These are phyloP conservation scores for Protosalanx chinensis DNA, from an alignment of 2,797 vertebrate species.

Conservation along the genomic window DNA sequence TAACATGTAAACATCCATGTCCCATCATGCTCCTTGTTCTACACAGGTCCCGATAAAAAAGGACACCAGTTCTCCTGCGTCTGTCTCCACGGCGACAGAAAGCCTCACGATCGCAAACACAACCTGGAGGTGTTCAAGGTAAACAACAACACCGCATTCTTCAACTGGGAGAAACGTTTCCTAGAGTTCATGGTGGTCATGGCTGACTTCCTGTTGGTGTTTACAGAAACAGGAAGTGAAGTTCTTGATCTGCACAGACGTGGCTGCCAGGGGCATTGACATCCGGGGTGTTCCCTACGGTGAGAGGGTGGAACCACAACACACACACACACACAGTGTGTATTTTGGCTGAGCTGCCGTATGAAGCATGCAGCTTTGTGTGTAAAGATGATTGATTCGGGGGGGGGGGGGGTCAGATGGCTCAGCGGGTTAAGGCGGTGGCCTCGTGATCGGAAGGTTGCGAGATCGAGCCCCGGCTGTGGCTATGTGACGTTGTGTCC, in stretches of 20 bases:
- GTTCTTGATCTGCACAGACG: conserved; percentile 95
- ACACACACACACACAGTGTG: too few species aligned
- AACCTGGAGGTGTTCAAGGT: conserved; percentile 98
- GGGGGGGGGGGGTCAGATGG: too few species aligned
- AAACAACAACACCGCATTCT: neutral
- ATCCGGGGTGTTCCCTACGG: conserved; percentile 93
- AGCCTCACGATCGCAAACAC: conserved; percentile 92
- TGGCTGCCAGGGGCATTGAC: conserved; percentile 97
- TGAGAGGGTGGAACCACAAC: conserved; percentile 54
- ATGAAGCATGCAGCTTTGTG: too few species aligned
- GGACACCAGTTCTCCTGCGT: conserved; percentile 93
- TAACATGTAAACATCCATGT: neutral
- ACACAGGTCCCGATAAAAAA: conserved; percentile 88
- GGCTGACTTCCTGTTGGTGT: conserved; percentile 4
- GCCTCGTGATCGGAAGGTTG: too few species aligned
- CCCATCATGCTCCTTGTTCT: conserved; percentile 6
- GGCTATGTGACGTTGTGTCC: too few species aligned
- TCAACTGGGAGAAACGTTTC: too few species aligned
- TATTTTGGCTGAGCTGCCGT: too few species aligned
- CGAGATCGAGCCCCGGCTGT: too few species aligned
- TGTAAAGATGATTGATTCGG: neutral
- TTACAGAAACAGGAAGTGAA: conserved; percentile 87
- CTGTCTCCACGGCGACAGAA: conserved; percentile 95
- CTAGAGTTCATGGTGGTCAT: neutral
- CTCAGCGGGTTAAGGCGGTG: too few species aligned